These are phyloP conservation scores for Buceros bicornis DNA, from an alignment of 2,797 vertebrate genomes.

Conservation along the genomic window DNA sequence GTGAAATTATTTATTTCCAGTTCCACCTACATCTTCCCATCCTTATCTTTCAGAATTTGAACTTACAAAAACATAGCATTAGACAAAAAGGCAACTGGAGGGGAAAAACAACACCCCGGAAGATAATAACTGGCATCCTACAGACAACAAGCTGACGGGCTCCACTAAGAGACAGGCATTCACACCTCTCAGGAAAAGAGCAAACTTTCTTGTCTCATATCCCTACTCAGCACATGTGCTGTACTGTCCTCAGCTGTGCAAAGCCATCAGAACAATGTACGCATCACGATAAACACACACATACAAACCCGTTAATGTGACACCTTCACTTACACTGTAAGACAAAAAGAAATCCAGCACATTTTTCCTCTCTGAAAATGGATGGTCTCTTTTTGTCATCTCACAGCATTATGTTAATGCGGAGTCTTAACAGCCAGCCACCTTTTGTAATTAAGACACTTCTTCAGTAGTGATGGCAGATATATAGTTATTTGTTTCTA, in stretches of 20 bases:
- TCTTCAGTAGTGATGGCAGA: not conserved
- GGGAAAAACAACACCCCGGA: not conserved
- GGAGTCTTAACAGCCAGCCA: constrained; percentile 49
- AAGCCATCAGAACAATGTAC: constrained; percentile 55
- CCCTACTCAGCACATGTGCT: not conserved
- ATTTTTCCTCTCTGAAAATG: not conserved
- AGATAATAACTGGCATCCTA: not conserved
- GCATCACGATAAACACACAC: constrained; percentile 59
- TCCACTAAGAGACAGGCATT: not conserved
- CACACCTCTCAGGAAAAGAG: not conserved
- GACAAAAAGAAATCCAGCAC: constrained; percentile 65
- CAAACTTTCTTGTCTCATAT: constrained; percentile 24
- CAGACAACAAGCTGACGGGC: not conserved
- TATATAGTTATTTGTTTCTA: not conserved
- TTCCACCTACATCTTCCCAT: not conserved
- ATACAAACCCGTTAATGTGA: constrained; percentile 67
- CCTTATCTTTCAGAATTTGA: not conserved
- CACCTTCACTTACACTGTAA: constrained; percentile 47
- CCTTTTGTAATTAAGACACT: not conserved
- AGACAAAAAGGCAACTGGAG: not conserved
- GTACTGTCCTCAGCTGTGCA: constrained; percentile 15
- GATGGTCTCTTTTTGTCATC: constrained; percentile 61
- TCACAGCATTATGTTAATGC: constrained; percentile 63
- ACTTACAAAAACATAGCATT: not conserved
- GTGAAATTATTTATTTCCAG: not conserved